Evolutionary conservation across 2,797 vertebrate species (phyloP), one percentile per base, ranked within the genome.

Genomic region (Periparus ater): DNA sequence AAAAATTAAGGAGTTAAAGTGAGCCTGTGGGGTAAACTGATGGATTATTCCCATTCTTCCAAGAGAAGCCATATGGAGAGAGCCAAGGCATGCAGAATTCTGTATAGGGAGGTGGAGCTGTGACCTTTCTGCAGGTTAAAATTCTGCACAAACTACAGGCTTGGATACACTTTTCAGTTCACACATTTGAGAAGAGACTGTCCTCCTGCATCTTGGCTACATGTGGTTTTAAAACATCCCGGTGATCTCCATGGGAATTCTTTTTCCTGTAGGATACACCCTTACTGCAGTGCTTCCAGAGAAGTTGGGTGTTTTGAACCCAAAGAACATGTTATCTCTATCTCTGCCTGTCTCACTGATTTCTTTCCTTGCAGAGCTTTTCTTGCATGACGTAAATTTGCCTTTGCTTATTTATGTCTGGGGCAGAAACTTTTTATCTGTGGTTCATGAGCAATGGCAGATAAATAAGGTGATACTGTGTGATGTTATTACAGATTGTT

Each of bases 401-500:
- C 77, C 54, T 67, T 89, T 0, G 2, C 53, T 84, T 79, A 50
- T 75, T 94, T 95, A 66, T 91, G 96, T 96, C 80, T 89, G 79
- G 72, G 91, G 58, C 61, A 93, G 71, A 77, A 90, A 44, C 54
- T 79, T n/a, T 75, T 77, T 82, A 91, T 87, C 92, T 55, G 79
- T 83, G 63, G 90, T 73, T 71, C 54, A 93, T 73, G 77, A 95
- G 80, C 81, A 81, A 2, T 26, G 48, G 62, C 74, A 91, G 91
- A 90, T 91, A 93, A 95, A 91, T 73, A 82, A 82, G 72, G 86
- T 55, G 74, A 72, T 89, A 80, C 42, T 0, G 21, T 78, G 61
- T 85, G 84, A 81, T 93, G 25, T 61, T 93, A 8, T 77, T 92
- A 66, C 68, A 79, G 84, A 58, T 96, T 89, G 66, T 95, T 97